Evolutionary conservation across 2,888 invertebrate species (phyloP).

Genomic region (Macrophya alboannulata): DNA sequence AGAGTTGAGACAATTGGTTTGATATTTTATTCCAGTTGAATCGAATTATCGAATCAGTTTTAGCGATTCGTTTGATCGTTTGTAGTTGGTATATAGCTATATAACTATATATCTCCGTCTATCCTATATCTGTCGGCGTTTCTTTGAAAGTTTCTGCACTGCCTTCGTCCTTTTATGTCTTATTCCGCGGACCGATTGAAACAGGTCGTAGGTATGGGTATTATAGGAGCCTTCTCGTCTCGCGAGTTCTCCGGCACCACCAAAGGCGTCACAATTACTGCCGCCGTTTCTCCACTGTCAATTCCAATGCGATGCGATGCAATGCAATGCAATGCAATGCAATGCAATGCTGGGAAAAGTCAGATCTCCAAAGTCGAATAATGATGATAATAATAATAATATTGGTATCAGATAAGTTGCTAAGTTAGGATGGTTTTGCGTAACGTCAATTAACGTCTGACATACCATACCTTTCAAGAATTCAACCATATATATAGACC

Average conservation of each 20-base stretch:
- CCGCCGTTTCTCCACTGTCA: not conserved
- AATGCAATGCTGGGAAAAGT: conserved; percentile 5
- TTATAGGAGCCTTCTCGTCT: not conserved
- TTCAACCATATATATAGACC: not conserved
- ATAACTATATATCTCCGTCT: conserved; percentile 20
- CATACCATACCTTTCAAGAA: not conserved
- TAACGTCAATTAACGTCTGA: conserved; percentile 3
- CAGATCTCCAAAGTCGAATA: not conserved
- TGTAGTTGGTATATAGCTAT: not conserved
- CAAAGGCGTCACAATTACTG: conserved; percentile 50
- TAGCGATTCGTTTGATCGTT: not conserved
- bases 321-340: not conserved
- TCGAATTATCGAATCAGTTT: not conserved
- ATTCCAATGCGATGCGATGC: no score
- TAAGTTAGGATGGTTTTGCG: not conserved
- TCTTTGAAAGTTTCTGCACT: conserved; percentile 42
- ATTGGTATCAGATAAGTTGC: not conserved
- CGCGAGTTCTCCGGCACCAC: conserved; percentile 9
- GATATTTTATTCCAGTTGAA: no score
- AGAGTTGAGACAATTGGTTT: no score
- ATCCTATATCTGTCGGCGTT: conserved; percentile 45
- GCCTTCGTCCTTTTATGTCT: conserved; percentile 48
- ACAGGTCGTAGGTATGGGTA: conserved; percentile 40
- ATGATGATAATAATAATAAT: not conserved
- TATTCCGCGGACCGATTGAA: conserved; percentile 45